phyloP scores from a whole-genome alignment of 2,888 invertebrate species.

The Pollenia angustigena region DNA sequence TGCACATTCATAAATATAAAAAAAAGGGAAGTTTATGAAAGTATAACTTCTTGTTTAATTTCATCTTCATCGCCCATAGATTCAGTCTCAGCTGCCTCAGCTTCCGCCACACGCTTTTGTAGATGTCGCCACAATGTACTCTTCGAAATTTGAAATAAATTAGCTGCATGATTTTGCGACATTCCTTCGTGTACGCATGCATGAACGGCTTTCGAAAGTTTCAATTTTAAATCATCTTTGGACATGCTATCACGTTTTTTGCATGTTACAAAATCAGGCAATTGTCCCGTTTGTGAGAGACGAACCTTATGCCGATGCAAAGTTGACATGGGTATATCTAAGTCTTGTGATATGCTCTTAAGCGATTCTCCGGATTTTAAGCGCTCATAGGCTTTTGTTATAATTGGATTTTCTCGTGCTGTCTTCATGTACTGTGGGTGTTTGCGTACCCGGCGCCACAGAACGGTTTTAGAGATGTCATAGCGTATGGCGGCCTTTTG shows the following conservation, averaged over 20 bases:
- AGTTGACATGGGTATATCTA: conserved; percentile 84
- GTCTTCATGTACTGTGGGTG: conserved; percentile 82
- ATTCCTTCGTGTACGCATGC: conserved; percentile 83
- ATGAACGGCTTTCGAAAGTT: conserved; percentile 82
- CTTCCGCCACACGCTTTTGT: conserved; percentile 79
- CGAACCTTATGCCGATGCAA: conserved; percentile 83
- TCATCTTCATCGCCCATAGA: conserved; percentile 73
- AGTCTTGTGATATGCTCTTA: conserved; percentile 82
- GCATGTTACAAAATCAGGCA: conserved; percentile 82
- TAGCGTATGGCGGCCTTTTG: conserved; percentile 83
- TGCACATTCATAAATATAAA: background rate
- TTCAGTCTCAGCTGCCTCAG: conserved; percentile 72
- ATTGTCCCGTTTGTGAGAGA: conserved; percentile 81
- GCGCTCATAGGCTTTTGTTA: conserved; percentile 81
- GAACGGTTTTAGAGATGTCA: conserved; percentile 83
- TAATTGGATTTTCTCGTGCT: conserved; percentile 81
- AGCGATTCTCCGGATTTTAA: conserved; percentile 82
- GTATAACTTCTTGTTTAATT: conserved; percentile 78
- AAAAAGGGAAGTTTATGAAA: conserved; percentile 70
- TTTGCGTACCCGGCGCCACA: conserved; percentile 83
- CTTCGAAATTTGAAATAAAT: conserved; percentile 83
- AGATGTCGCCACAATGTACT: conserved; percentile 84
- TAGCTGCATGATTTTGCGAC: conserved; percentile 84
- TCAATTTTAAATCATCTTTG: conserved; percentile 82
- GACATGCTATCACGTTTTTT: conserved; percentile 82